These are phyloP conservation scores for Lophius americanus DNA, from an alignment of 2,797 vertebrate species.

Conservation along the genomic window DNA sequence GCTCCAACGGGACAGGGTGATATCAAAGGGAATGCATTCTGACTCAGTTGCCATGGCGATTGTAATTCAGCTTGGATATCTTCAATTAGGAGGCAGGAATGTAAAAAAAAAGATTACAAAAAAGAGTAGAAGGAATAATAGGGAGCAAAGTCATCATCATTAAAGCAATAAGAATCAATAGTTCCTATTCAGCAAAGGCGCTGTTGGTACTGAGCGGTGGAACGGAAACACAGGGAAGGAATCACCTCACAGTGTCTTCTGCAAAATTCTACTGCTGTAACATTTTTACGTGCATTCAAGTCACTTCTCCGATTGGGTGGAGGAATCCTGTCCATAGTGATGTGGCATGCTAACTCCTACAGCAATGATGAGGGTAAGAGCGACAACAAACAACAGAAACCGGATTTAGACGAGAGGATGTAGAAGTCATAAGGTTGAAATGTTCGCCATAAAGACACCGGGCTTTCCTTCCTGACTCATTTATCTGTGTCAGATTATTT, in stretches of 20 bases:
- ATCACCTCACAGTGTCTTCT: not conserved
- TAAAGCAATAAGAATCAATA: conserved; percentile 36
- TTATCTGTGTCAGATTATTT: conserved; percentile 62
- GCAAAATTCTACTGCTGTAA: not conserved
- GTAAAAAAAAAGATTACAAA: conserved; percentile 20
- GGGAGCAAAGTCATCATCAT: conserved; percentile 37
- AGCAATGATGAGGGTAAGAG: too few species aligned
- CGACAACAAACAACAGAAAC: not conserved
- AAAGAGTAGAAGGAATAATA: conserved; percentile 22
- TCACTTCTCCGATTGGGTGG: not conserved
- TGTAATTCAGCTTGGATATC: conserved; percentile 73
- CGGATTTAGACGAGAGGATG: conserved; percentile 5
- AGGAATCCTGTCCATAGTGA: not conserved
- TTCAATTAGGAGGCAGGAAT: conserved; percentile 67
- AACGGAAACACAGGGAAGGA: not conserved
- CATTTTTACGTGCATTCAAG: not conserved
- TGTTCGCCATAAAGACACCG: conserved; percentile 12
- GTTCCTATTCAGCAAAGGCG: not conserved
- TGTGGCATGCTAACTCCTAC: too few species aligned
- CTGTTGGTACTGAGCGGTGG: conserved; percentile 9
- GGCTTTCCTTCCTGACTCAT: conserved; percentile 62
- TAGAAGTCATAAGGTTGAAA: conserved; percentile 14
- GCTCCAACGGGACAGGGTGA: conserved; percentile 73
- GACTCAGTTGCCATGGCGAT: conserved; percentile 81
- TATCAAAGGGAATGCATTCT: conserved; percentile 78